phyloP scores from a whole-genome alignment of 2,888 invertebrate species.

The Ischnura elegans region DNA sequence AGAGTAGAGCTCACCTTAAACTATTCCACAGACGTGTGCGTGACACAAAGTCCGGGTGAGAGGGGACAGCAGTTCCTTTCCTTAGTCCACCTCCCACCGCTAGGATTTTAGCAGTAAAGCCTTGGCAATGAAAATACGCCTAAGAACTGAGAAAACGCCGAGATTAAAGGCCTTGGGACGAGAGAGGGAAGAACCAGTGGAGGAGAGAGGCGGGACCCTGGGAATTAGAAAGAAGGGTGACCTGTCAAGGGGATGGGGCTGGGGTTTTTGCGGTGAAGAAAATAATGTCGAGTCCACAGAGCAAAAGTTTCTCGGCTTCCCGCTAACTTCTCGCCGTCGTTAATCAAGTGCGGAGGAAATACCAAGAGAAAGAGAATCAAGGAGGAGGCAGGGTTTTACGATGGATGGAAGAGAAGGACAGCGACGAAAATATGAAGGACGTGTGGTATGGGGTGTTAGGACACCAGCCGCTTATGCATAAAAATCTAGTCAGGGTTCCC shows the following conservation, averaged over 20 bases:
- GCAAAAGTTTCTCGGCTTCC: slow-evolving; percentile 61
- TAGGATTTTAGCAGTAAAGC: too few relatives aligned
- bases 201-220: not conserved
- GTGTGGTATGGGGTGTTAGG: too few relatives aligned
- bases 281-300: slow-evolving; percentile 53
- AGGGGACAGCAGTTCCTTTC: too few relatives aligned
- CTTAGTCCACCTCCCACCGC: too few relatives aligned
- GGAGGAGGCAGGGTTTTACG: not conserved
- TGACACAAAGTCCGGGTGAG: too few relatives aligned
- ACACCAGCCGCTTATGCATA: too few relatives aligned
- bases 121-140: not conserved
- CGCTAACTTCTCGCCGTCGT: slow-evolving; percentile 41
- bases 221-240: not conserved
- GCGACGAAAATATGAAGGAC: too few relatives aligned
- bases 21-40: too few relatives aligned
- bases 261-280: slow-evolving; percentile 17
- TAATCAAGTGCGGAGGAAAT: slow-evolving; percentile 61
- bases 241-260: too few relatives aligned
- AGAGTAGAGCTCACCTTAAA: too few relatives aligned
- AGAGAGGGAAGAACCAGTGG: not conserved
- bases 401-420: not conserved
- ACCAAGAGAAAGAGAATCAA: not conserved
- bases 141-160: not conserved
- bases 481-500: too few relatives aligned
- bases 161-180: not conserved